phyloP scores from a whole-genome alignment of 2,113 vertebrate genomes.

The Dromas ardeola region DNA sequence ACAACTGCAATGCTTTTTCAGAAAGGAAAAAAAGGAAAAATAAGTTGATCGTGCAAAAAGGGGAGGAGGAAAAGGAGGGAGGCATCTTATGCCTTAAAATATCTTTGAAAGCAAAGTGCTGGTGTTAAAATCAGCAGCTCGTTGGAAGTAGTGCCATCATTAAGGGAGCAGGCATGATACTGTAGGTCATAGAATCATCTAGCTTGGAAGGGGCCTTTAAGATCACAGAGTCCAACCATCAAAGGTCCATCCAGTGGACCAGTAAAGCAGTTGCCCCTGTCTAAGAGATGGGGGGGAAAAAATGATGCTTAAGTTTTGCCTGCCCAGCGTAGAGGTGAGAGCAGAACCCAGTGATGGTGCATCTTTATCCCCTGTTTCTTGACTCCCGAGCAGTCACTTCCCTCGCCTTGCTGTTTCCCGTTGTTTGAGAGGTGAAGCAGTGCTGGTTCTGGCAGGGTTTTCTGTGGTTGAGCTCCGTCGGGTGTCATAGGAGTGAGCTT shows the following conservation, averaged over 20 bases:
- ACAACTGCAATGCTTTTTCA: background rate
- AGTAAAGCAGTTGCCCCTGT: background rate
- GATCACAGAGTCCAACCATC: background rate
- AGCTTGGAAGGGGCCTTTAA: background rate
- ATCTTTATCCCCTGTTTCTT: background rate
- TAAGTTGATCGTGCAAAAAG: background rate
- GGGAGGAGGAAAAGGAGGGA: background rate
- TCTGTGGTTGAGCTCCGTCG: background rate
- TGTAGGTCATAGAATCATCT: background rate
- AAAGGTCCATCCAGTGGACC: background rate
- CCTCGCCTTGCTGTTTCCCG: background rate
- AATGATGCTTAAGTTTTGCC: background rate
- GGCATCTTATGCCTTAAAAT: background rate
- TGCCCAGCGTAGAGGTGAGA: fast-evolving
- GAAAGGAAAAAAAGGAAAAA: background rate
- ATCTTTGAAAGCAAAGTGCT: background rate
- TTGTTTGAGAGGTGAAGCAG: background rate
- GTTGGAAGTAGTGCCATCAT: background rate
- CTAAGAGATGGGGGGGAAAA: background rate
- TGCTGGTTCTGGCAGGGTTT: background rate
- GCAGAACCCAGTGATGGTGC: background rate
- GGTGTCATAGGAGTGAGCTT: background rate
- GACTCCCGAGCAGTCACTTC: background rate
- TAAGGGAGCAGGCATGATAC: background rate
- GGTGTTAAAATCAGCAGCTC: background rate